These are phyloP conservation scores for Lepidocyrtoides sp. DNA, from an alignment of 2,888 invertebrate species.

Conservation along the genomic window DNA sequence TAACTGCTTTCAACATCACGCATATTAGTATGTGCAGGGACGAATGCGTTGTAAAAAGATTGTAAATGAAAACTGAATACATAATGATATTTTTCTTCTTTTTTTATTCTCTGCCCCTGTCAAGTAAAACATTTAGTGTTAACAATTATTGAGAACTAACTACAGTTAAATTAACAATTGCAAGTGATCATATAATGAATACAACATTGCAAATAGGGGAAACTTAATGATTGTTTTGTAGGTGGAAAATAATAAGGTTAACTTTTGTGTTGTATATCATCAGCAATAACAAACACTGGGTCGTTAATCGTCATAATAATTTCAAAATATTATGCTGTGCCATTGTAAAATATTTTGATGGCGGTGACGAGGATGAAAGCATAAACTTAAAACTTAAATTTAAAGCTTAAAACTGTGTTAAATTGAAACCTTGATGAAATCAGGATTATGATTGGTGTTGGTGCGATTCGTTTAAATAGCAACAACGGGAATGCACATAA, in stretches of 20 bases:
- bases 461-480: neutral
- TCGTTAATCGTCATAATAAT: neutral
- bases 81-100: neutral
- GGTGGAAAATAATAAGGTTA: neutral
- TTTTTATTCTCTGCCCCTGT: neutral
- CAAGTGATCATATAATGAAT: conserved; percentile 1
- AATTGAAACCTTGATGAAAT: conserved; percentile 66
- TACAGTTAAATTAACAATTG: conserved; percentile 1
- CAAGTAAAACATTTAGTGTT: neutral
- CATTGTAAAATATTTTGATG: conserved; percentile 15
- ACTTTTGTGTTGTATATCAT: neutral
- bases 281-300: neutral
- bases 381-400: conserved; percentile 30
- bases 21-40: conserved; percentile 37
- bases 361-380: conserved; percentile 31
- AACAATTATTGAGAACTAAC: neutral
- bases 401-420: neutral
- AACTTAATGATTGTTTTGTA: neutral
- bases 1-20: conserved; percentile 1
- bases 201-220: conserved; percentile 20
- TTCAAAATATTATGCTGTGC: neutral
- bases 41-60: conserved; percentile 23
- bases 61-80: conserved; percentile 35
- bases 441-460: neutral
- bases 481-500: neutral